phyloP scores from a whole-genome alignment of 1,140 invertebrate genomes.

The Papilio polyxenes region DNA sequence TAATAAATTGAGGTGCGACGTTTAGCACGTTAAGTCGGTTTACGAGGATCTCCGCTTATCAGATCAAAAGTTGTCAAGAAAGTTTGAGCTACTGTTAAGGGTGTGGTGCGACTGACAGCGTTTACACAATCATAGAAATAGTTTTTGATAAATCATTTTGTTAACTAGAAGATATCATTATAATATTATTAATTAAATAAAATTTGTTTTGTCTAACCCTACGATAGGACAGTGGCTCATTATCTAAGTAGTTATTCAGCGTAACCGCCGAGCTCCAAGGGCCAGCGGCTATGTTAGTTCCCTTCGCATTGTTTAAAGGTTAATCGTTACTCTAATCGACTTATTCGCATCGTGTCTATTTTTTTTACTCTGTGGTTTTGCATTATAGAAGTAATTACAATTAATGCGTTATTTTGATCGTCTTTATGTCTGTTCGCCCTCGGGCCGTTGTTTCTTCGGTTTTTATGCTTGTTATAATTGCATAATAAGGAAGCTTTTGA shows the following conservation, averaged over 20 bases:
- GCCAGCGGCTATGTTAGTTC: constrained; percentile 20
- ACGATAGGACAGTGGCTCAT: constrained; percentile 3
- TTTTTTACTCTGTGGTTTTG: constrained; percentile 33
- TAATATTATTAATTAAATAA: neutral
- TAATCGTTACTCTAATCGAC: constrained; percentile 43
- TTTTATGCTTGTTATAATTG: constrained; percentile 20
- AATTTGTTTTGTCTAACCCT: neutral
- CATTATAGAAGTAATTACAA: constrained; percentile 36
- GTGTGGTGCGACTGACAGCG: constrained; percentile 39
- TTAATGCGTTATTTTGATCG: constrained; percentile 37
- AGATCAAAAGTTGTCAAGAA: constrained; percentile 66
- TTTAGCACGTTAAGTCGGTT: constrained; percentile 51
- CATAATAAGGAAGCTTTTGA: constrained; percentile 38
- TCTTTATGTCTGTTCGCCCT: constrained; percentile 25
- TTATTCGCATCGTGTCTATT: constrained; percentile 22
- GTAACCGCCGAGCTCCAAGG: neutral
- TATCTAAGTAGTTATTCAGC: neutral
- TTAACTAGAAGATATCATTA: neutral
- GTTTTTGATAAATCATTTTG: neutral
- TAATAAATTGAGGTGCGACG: constrained; percentile 45
- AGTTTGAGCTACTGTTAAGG: constrained; percentile 40
- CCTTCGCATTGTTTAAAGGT: constrained; percentile 44
- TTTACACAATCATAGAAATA: neutral
- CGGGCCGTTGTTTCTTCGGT: constrained; percentile 32
- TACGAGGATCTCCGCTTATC: constrained; percentile 59